Conservation (phyloP, 1,140 invertebrate species). For the Agraylea sexmaculata region DNA sequence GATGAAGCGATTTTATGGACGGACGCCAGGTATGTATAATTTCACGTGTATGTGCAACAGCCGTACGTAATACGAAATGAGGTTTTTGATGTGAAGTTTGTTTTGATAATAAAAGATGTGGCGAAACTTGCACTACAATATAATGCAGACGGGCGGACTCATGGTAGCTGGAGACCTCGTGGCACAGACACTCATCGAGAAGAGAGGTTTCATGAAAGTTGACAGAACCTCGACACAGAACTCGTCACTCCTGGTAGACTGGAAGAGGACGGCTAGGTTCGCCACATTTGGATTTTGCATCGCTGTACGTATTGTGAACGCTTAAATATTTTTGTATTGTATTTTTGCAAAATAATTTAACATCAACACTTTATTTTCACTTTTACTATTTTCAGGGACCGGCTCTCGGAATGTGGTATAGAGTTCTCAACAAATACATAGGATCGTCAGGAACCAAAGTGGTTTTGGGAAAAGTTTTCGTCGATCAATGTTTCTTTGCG, state of each 20-base stretch:
- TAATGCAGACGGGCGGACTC: constrained; percentile 12
- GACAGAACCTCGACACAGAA: too few species aligned
- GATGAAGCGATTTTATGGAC: too few species aligned
- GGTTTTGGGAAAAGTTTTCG: constrained; percentile 56
- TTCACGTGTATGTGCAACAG: too few species aligned
- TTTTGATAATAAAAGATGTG: too few species aligned
- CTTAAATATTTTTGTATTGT: too few species aligned
- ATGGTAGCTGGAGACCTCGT: constrained; percentile 13
- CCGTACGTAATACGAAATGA: too few species aligned
- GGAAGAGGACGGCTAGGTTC: constrained; percentile 12
- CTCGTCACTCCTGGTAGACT: too few species aligned
- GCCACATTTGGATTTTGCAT: background rate
- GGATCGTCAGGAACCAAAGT: constrained; percentile 43
- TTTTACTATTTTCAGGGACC: constrained; percentile 47
- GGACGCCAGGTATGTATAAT: too few species aligned
- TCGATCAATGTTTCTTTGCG: constrained; percentile 68
- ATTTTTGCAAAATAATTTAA: too few species aligned
- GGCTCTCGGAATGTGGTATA: constrained; percentile 57
- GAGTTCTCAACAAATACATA: constrained; percentile 47
- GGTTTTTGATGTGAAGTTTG: too few species aligned
- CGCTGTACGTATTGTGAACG: background rate
- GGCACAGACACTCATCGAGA: constrained; percentile 8
- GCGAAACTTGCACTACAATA: too few species aligned
- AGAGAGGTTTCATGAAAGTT: constrained; percentile 1
- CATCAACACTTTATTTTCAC: too few species aligned